phyloP scores from a whole-genome alignment of 2,113 vertebrate species.

The Lagenorhynchus albirostris region DNA sequence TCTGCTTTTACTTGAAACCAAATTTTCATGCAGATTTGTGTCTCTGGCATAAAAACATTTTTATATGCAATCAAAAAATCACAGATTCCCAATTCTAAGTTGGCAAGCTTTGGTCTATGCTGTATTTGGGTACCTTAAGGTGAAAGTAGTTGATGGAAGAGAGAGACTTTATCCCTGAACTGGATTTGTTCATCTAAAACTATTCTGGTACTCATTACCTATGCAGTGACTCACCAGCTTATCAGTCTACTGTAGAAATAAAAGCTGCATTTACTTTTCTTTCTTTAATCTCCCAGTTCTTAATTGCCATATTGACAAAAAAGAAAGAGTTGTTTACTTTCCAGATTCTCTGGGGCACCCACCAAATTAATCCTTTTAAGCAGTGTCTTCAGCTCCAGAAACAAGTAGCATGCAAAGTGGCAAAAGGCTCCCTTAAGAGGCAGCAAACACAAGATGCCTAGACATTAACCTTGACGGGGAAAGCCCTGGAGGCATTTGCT shows the following conservation, averaged over 20 bases:
- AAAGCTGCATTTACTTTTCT: slow-evolving; percentile 81
- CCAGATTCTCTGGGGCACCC: slow-evolving; percentile 82
- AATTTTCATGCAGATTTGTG: slow-evolving; percentile 11
- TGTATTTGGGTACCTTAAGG: neutral
- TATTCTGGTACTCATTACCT: slow-evolving; percentile 64
- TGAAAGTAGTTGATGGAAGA: neutral
- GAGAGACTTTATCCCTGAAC: slow-evolving; percentile 41
- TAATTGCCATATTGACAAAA: slow-evolving; percentile 87
- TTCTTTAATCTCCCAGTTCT: slow-evolving; percentile 82
- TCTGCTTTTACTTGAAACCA: slow-evolving; percentile 29
- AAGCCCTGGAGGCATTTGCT: slow-evolving; percentile 39
- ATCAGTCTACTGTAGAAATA: slow-evolving; percentile 78
- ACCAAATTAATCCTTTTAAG: slow-evolving; percentile 87
- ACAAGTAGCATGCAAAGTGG: slow-evolving; percentile 81
- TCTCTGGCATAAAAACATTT: slow-evolving; percentile 31
- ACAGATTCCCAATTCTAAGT: slow-evolving; percentile 16
- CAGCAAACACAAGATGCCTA: slow-evolving; percentile 53
- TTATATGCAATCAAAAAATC: neutral
- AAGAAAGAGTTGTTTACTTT: slow-evolving; percentile 88
- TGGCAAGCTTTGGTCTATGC: neutral
- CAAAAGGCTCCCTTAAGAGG: slow-evolving; percentile 70
- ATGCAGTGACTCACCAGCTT: slow-evolving; percentile 75
- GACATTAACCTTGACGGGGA: slow-evolving; percentile 75
- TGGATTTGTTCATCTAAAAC: slow-evolving; percentile 65
- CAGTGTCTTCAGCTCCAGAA: slow-evolving; percentile 78